phyloP scores from a whole-genome alignment of 2,113 vertebrate genomes.

The Bubo blakistoni region DNA sequence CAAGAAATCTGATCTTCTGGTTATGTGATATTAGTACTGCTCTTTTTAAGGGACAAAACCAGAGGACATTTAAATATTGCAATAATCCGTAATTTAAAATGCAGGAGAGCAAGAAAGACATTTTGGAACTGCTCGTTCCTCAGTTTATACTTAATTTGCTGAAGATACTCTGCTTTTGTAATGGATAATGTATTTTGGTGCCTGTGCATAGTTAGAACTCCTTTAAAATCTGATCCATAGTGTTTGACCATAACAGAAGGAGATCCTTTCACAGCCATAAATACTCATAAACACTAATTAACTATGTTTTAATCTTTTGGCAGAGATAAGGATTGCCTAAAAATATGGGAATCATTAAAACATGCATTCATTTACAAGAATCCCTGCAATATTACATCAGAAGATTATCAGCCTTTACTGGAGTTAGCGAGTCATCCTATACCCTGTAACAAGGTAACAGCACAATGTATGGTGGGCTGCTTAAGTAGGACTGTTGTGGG shows the following conservation, averaged over 20 bases:
- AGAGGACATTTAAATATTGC: neutral
- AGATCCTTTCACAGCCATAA: neutral
- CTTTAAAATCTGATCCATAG: neutral
- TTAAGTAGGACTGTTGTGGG: neutral
- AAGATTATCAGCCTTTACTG: slow-evolving; percentile 71
- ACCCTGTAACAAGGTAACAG: slow-evolving; percentile 72
- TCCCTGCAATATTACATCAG: slow-evolving; percentile 61
- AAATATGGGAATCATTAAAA: slow-evolving; percentile 62
- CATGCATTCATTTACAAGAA: slow-evolving; percentile 70
- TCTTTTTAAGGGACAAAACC: neutral
- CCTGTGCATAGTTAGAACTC: neutral
- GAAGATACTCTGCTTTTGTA: neutral
- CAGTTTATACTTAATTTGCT: neutral
- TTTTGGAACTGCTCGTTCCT: neutral
- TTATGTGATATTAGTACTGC: neutral
- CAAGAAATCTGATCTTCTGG: neutral
- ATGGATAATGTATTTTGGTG: neutral
- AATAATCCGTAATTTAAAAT: neutral
- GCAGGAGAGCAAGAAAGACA: neutral
- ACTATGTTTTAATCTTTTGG: neutral
- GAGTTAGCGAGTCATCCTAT: slow-evolving; percentile 15
- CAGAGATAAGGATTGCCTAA: slow-evolving; percentile 65
- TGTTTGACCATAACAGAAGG: neutral
- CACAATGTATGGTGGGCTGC: neutral
- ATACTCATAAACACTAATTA: neutral